phyloP scores from a whole-genome alignment of 1,140 invertebrate species.

The Neoseiulus cucumeris region DNA sequence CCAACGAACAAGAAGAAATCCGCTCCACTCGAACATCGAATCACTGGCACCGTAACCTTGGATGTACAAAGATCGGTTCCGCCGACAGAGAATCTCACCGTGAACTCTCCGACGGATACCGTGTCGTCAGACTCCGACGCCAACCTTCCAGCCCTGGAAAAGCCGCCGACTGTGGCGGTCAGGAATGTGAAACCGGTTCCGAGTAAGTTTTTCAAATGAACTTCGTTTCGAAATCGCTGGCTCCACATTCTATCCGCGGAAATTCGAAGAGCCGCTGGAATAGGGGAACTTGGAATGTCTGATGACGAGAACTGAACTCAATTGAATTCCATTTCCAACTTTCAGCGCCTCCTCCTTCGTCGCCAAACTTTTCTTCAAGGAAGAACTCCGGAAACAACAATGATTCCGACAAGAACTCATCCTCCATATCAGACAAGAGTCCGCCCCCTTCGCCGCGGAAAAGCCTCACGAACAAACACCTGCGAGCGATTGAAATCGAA shows the following conservation, averaged over 20 bases:
- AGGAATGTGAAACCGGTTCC: slow-evolving; percentile 2
- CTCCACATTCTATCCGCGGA: no score
- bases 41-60: neutral
- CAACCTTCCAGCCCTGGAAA: neutral
- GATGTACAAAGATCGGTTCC: neutral
- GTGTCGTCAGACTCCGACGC: no score
- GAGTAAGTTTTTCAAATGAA: neutral
- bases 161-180: neutral
- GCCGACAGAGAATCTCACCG: neutral
- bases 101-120: no score
- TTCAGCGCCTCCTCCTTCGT: neutral
- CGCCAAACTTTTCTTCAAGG: neutral
- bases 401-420: neutral
- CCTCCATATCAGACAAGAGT: neutral
- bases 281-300: no score
- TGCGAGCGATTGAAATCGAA: neutral
- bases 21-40: no score
- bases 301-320: neutral
- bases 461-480: neutral
- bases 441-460: neutral
- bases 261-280: no score
- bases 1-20: neutral
- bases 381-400: slow-evolving; percentile 1
- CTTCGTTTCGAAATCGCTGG: no score
- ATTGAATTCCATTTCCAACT: neutral